Evolutionary conservation across 2,888 invertebrate genomes (phyloP).

Genomic region (Mantis religiosa): DNA sequence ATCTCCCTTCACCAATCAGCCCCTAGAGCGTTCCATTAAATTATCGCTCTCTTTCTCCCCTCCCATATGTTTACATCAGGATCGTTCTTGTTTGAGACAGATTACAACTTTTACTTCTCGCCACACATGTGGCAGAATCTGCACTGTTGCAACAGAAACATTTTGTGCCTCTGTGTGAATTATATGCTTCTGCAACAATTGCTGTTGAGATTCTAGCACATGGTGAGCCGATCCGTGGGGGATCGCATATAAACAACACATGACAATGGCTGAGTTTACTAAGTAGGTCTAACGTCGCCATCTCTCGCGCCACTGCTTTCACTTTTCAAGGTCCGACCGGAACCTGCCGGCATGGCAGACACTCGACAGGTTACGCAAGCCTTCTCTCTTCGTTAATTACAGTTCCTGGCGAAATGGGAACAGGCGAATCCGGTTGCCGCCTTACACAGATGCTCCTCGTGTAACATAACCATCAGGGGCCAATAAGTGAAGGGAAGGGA

Average conservation of each 20-base stretch:
- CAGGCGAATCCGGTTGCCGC: not conserved
- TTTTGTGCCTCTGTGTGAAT: no score
- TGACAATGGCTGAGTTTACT: not conserved
- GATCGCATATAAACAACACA: not conserved
- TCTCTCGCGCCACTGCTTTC: not conserved
- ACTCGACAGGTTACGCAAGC: not conserved
- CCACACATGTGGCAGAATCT: no score
- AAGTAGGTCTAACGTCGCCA: not conserved
- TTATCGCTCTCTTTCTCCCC: no score
- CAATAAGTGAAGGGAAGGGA: not conserved
- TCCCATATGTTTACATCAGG: no score
- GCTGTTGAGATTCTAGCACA: no score
- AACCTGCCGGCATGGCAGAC: not conserved
- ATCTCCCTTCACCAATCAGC: no score
- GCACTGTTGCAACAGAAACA: no score
- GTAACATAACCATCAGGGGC: not conserved
- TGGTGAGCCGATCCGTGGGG: not conserved
- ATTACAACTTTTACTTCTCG: no score
- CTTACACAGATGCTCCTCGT: not conserved
- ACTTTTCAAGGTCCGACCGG: constrained; percentile 4
- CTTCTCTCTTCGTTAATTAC: not conserved
- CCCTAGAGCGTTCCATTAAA: no score
- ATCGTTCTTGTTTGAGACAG: no score
- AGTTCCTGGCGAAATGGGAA: not conserved
- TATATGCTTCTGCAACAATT: no score